Evolutionary conservation across 2,797 vertebrate species (phyloP), one percentile per base, ranked within the genome.

Genomic region (Argyrosomus regius): DNA sequence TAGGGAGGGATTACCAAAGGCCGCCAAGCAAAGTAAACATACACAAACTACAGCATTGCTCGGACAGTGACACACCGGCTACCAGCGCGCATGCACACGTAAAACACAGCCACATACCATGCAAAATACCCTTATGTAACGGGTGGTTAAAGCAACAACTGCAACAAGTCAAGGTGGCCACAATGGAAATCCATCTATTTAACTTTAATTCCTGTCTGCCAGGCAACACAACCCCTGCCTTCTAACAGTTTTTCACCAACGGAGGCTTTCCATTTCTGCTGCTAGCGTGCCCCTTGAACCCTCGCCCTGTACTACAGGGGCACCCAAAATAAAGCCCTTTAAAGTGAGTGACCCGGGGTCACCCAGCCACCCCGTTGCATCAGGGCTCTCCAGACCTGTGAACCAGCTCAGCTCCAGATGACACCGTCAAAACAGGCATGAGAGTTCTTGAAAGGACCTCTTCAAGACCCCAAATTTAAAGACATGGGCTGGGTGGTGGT

Each of bases 241-340:
- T 54, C 43, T 85, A 83, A 87, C 22, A 45, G 50, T 83, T 87
- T 84, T 82, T 81, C 16, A 57, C 52, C 13, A 0, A 45, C 12
- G 24, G 72, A 66, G 28, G 11, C 62, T 85, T 78, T 82, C 81
- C 66, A 62, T 90, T 80, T 84, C 45, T 86, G 67, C 72, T 72
- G 80, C 77, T 72, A 35, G 69, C 3, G 3, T 53, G 45, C 52
- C 71, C 82, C 20, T 60, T 85, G 57, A 89, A 35, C 75, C 74
- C 62, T 52, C 28, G 6, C 49, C 63, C 9, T 18, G n/a, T 61
- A 48, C 59, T 39, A 46, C 4, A 4, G 65, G 54, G 58, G 8
- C 45, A 45, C 82, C 83, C 75, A 79, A 91, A 93, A 92, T 92
- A 92, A 88, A 89, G 41, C 53, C 49, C 65, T 88, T 87, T 80